phyloP scores from a whole-genome alignment of 2,113 vertebrate species.

The Drymodes brunneopygia region DNA sequence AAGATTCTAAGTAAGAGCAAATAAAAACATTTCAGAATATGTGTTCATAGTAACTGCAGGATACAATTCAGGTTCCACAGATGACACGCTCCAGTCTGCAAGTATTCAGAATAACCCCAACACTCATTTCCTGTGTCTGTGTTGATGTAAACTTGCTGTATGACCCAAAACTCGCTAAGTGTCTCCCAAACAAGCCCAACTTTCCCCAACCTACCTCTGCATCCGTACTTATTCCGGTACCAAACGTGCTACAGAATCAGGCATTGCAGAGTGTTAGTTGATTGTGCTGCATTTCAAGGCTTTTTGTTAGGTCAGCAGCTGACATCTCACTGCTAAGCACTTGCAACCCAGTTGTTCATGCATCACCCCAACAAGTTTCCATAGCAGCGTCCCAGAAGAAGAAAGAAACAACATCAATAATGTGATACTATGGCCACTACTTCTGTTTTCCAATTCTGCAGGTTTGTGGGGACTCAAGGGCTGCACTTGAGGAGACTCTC shows the following conservation, averaged over 20 bases:
- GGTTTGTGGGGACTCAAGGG: neutral
- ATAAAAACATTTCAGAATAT: neutral
- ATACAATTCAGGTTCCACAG: neutral
- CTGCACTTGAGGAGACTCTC: neutral
- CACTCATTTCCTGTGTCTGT: neutral
- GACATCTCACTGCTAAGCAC: constrained; percentile 53
- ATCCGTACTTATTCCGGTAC: neutral
- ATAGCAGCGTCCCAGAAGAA: constrained; percentile 21
- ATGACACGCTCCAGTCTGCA: neutral
- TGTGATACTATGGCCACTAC: constrained; percentile 64
- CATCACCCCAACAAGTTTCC: constrained; percentile 52
- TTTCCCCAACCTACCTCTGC: neutral
- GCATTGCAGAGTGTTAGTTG: constrained; percentile 29
- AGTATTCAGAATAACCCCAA: neutral
- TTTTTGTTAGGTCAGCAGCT: constrained; percentile 54
- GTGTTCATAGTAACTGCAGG: neutral
- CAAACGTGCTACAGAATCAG: constrained; percentile 30
- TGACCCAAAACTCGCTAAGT: neutral
- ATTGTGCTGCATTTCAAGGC: constrained; percentile 61
- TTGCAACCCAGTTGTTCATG: constrained; percentile 54
- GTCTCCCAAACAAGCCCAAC: neutral
- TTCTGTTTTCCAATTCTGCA: constrained; percentile 24
- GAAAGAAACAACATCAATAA: constrained; percentile 29
- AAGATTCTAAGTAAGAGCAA: neutral
- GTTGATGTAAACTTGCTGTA: neutral